Conservation (phyloP, 2,888 invertebrate species). For the Maniola hyperantus region DNA sequence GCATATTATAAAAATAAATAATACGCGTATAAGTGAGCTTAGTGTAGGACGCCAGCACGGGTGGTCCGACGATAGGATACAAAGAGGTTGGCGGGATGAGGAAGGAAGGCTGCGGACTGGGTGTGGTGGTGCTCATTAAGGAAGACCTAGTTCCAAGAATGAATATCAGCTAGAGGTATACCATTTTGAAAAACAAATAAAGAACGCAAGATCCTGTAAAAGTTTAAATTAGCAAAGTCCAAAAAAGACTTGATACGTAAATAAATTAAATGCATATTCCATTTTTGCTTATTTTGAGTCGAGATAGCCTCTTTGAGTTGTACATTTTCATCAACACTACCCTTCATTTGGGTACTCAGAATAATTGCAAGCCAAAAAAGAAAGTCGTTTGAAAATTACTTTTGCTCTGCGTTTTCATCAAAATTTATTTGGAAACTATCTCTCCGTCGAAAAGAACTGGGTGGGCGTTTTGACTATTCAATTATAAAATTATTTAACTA, state of each 20-base stretch:
- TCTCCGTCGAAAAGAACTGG: neutral
- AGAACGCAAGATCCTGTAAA: neutral
- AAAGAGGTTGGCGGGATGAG: too few relatives aligned
- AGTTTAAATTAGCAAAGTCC: neutral
- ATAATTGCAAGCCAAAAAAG: conserved; percentile 22
- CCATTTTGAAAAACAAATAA: neutral
- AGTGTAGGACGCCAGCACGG: too few relatives aligned
- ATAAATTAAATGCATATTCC: neutral
- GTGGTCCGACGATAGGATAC: too few relatives aligned
- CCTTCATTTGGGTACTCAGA: conserved; percentile 18
- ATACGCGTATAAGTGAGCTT: too few relatives aligned
- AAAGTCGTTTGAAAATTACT: conserved; percentile 14
- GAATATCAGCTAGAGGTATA: neutral
- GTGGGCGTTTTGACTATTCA: neutral
- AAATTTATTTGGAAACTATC: neutral
- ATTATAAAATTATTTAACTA: neutral
- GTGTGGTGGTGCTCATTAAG: too few relatives aligned
- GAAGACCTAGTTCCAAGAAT: too few relatives aligned
- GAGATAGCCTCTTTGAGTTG: neutral
- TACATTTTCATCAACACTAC: conserved; percentile 9
- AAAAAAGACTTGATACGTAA: neutral
- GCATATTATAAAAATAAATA: too few relatives aligned
- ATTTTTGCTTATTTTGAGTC: conserved; percentile 9
- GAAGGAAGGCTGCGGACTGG: too few relatives aligned
- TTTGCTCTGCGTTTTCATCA: conserved; percentile 16